Evolutionary conservation across 2,797 vertebrate genomes (phyloP), one percentile per base, ranked within the genome.

Genomic region (Lagocephalus sceleratus): DNA sequence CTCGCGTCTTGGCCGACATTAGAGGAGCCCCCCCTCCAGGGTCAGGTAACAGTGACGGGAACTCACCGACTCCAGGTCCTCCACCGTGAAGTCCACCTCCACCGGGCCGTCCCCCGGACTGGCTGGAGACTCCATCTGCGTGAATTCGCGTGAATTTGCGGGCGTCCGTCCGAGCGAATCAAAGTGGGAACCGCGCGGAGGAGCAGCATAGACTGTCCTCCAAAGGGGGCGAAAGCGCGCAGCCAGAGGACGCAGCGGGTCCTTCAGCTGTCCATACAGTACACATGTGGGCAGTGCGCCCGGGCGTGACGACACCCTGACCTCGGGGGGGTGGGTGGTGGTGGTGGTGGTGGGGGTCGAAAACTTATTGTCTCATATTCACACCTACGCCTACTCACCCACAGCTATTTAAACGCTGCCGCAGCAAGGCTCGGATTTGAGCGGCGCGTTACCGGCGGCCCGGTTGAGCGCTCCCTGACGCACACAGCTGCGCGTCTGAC

Each of bases 21-120:
- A 41, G 1, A 44, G 14, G 6, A 22, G 25, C 23, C 32, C 32
- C 5, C 29, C 4, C 20, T 10, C 19, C 26, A 40, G 8, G 10
- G 25, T 22, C 22, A 54, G 26, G 4, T 39, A 17, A 17, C 6
- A 42, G 40, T 1, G 5, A 6, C 17, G 4, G n/a, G 6, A 53
- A 78, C 89, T 87, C 60, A 92, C 90, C 80, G 83, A 76, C 74
- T 91, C 90, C 50, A 91, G 85, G 58, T 90, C 89, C 41, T 90
- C 87, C 69, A 87, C 79, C 5, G 85, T 88, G 5, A 88, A 69
- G 60, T 89, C 87, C 64, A 79, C 60, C 64, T 85, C 84, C 68
- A 49, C 73, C 54, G 73, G 73, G 55, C 49, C 20, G 42, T 68
- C 73, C 43, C 47, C 85, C 12, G 72, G 39, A 41, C 20, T 59